Evolutionary conservation across 2,113 vertebrate genomes (phyloP), one percentile per base, ranked within the genome.

Genomic region (Otocyon megalotis): DNA sequence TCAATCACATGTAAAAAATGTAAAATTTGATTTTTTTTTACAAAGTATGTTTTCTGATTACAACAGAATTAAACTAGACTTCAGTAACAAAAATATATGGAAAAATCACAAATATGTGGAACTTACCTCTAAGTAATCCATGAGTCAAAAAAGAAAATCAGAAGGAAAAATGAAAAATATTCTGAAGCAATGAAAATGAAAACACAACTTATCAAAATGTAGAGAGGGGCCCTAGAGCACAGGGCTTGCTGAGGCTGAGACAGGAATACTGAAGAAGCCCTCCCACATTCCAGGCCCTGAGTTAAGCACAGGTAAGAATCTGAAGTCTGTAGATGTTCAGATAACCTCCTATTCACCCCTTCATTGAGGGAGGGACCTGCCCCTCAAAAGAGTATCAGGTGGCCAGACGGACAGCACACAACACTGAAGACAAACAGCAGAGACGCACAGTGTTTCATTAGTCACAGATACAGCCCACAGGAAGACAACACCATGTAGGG

Each of bases 81-180:
- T 74, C 67, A 48, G 28, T 65, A 88, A 82, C 22, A 56, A 92
- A 72, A n/a, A 63, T 17, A 56, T 8, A 32, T 28, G 20, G 14
- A 7, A 12, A 58, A 56, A 32, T 15, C 54, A 15, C 43, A 95
- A 35, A 48, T 63, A 74, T 54, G 56, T 63, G 26, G 10, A 82
- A 69, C 12, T 72, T 88, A 81, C 22, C 54, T 85, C 50, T 85
- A 77, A 95, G 60, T 85, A 77, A 93, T 24, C 48, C 71, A 86
- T n/a, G 43, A 17, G 26, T 76, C 58, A 76, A 76, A 93, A 82
- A 85, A 89, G 20, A 28, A 81, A 90, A 76, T 43, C 84, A 71
- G 28, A 76, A 63, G 4, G 16, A 54, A 84, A 90, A 90, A 84
- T 22, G n/a, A 32, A 94, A 80, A 90, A 50, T 15, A 62, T 8